These are phyloP conservation scores for Arenaria interpres DNA, from an alignment of 2,113 vertebrate species.

Conservation along the genomic window DNA sequence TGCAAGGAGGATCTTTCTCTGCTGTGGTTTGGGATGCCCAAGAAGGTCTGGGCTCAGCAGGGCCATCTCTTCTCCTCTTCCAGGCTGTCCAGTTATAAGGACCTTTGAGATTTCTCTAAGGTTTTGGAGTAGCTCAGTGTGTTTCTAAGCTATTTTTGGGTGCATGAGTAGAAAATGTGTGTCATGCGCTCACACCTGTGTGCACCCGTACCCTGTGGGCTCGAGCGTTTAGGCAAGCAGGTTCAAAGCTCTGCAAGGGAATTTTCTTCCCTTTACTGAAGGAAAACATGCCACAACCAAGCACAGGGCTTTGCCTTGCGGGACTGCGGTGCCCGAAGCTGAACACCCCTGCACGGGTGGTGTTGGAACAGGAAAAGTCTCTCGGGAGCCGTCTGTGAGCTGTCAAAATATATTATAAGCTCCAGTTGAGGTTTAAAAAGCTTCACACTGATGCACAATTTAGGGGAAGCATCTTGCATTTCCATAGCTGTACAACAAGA, in stretches of 20 bases:
- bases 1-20: neutral
- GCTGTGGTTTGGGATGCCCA: neutral
- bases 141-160: neutral
- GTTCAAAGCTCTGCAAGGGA: neutral
- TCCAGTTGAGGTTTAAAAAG: slow-evolving; percentile 8
- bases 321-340: neutral
- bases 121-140: neutral
- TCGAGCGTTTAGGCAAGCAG: neutral
- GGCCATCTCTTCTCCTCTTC: neutral
- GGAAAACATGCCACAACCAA: neutral
- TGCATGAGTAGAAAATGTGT: neutral
- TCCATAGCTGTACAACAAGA: slow-evolving; percentile 34
- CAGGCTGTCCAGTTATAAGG: neutral
- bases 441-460: neutral
- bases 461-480: slow-evolving; percentile 22
- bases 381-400: neutral
- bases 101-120: neutral
- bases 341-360: neutral
- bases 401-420: slow-evolving; percentile 48
- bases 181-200: neutral
- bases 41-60: neutral
- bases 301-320: neutral
- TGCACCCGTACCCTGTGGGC: neutral
- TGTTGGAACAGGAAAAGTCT: neutral
- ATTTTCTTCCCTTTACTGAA: neutral